These are phyloP conservation scores for Ochropacha duplaris DNA, from an alignment of 2,888 invertebrate genomes.

Conservation along the genomic window DNA sequence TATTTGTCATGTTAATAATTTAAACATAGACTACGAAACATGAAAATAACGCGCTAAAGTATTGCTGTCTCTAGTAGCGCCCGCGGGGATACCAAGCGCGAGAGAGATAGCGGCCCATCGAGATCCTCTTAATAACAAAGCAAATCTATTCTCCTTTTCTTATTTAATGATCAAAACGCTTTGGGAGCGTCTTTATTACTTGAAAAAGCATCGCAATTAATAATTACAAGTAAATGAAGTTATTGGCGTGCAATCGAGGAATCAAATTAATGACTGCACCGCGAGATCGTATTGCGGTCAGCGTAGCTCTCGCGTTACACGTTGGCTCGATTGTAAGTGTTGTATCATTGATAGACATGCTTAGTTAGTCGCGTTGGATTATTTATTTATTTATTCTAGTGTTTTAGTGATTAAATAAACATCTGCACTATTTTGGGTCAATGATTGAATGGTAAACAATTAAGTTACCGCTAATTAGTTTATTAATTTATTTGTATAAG, in stretches of 20 bases:
- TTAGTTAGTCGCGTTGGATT: neutral
- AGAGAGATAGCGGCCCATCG: too few species aligned
- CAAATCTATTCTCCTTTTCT: too few species aligned
- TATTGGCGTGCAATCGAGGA: neutral
- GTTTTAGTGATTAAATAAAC: neutral
- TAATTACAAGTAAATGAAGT: neutral
- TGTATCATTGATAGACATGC: conserved; percentile 5
- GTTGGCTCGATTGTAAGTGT: conserved; percentile 22
- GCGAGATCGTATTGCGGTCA: conserved; percentile 35
- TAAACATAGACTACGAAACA: too few species aligned
- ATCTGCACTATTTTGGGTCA: too few species aligned
- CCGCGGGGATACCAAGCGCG: too few species aligned
- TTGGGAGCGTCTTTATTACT: too few species aligned
- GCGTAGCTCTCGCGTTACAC: conserved; percentile 37
- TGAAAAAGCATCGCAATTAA: too few species aligned
- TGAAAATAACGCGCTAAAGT: too few species aligned
- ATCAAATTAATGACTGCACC: neutral
- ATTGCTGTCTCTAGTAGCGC: too few species aligned
- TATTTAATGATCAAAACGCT: too few species aligned
- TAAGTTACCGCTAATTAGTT: neutral
- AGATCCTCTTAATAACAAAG: too few species aligned
- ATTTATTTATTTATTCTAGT: neutral
- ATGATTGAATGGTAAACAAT: neutral
- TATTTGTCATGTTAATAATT: too few species aligned
- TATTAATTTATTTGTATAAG: neutral